phyloP scores from a whole-genome alignment of 2,113 vertebrate species.

The Phylloscopus trochiloides region DNA sequence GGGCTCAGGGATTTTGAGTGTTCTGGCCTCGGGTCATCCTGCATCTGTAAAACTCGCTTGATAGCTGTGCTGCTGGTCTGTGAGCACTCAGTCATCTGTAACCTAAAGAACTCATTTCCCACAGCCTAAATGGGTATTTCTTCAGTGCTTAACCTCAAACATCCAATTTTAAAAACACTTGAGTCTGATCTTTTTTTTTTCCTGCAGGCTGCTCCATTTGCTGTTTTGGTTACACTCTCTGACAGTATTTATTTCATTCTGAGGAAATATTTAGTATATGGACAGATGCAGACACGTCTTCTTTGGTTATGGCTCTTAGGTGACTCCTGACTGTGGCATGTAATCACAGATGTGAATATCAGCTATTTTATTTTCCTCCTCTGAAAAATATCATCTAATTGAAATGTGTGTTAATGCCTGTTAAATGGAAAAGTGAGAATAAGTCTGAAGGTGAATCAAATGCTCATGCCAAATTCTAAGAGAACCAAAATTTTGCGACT shows the following conservation, averaged over 20 bases:
- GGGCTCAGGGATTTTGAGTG: not conserved
- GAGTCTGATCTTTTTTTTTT: not conserved
- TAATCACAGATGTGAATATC: not conserved
- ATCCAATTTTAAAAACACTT: not conserved
- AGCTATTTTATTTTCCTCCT: not conserved
- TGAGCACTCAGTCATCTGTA: not conserved
- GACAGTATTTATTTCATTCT: not conserved
- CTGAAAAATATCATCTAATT: not conserved
- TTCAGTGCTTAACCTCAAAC: slow-evolving; percentile 11
- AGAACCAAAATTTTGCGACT: not conserved
- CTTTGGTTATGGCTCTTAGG: not conserved
- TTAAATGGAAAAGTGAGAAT: not conserved
- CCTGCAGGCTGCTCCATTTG: not conserved
- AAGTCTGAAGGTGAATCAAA: not conserved
- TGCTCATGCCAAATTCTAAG: not conserved
- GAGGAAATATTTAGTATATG: not conserved
- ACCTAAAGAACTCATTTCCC: not conserved
- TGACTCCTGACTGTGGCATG: not conserved
- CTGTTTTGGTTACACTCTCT: not conserved
- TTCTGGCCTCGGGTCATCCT: not conserved
- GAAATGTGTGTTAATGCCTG: not conserved
- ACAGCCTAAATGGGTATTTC: not conserved
- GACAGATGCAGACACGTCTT: not conserved
- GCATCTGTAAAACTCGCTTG: not conserved
- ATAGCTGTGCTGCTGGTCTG: not conserved